Evolutionary conservation across 2,888 invertebrate species (phyloP).

Genomic region (Achlya flavicornis): DNA sequence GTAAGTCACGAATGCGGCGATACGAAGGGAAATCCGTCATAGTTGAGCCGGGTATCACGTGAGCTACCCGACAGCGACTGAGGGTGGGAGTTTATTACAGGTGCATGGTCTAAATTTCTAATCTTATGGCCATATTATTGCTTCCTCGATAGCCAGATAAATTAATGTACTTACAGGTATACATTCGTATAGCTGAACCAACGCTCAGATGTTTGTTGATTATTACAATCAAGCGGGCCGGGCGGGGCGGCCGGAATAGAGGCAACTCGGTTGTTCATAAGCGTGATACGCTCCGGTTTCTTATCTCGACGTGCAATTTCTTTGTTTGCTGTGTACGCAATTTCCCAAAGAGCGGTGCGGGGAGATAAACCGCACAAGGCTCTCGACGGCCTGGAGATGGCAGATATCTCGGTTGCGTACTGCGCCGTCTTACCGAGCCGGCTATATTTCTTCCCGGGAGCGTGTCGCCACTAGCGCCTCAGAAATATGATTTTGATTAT

Average conservation of each 20-base stretch:
- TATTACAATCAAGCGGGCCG: not conserved
- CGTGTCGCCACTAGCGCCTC: slow-evolving; percentile 46
- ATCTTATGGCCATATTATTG: not conserved
- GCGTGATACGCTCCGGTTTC: slow-evolving; percentile 61
- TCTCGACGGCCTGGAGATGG: slow-evolving; percentile 58
- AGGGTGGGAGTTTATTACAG: not conserved
- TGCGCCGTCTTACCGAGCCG: slow-evolving; percentile 36
- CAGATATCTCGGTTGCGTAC: slow-evolving; percentile 62
- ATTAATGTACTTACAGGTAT: not conserved
- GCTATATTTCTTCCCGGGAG: slow-evolving; percentile 54
- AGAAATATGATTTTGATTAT: slow-evolving; percentile 69
- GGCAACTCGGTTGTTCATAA: slow-evolving; percentile 37
- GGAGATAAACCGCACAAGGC: slow-evolving; percentile 67
- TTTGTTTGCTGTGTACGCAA: slow-evolving; percentile 78
- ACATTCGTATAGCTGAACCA: not conserved
- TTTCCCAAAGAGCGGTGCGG: slow-evolving; percentile 67
- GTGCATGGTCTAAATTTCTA: not conserved
- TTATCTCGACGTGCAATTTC: slow-evolving; percentile 74
- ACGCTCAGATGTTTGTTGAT: slow-evolving; percentile 4
- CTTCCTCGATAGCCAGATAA: not conserved
- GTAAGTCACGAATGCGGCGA: slow-evolving; percentile 15
- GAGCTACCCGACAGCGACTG: not conserved
- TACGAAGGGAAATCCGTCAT: slow-evolving; percentile 9
- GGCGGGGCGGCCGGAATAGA: slow-evolving; percentile 16
- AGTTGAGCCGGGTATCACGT: slow-evolving; percentile 9